Percentiles rank a stretch among this genome's conserved stretches.
Conservation (phyloP, 2,888 invertebrate species). For the Drosophila cracens region DNA sequence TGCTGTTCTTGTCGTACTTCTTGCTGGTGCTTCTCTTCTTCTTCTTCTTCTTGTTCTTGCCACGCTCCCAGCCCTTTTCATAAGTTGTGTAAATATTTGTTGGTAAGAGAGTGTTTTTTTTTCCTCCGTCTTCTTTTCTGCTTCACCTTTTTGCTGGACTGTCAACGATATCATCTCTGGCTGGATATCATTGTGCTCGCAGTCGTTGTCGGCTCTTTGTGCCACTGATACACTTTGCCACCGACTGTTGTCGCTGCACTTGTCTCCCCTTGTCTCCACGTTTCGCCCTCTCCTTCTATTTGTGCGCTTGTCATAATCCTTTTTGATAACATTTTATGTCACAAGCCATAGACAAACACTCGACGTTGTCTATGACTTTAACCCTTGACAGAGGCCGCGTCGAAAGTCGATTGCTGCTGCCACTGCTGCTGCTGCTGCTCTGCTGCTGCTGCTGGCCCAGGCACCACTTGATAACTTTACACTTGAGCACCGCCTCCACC, state of each 20-base stretch:
- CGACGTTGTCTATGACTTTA: constrained; percentile 74
- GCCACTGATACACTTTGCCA: constrained; percentile 62
- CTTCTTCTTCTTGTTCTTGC: constrained; percentile 20
- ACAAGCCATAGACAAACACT: constrained; percentile 76
- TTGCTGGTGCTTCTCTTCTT: background rate
- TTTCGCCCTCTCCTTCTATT: constrained; percentile 9
- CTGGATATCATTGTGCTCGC: constrained; percentile 43
- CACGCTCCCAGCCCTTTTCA: constrained; percentile 34
- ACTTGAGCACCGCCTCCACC: constrained; percentile 53
- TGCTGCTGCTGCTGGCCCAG: constrained; percentile 37
- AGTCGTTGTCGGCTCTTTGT: constrained; percentile 54
- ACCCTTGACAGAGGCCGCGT: constrained; percentile 65
- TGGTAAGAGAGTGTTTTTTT: constrained; percentile 6
- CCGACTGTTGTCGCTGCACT: background rate
- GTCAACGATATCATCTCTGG: constrained; percentile 48
- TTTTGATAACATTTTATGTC: constrained; percentile 80
- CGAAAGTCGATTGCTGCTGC: constrained; percentile 1
- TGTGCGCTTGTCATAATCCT: constrained; percentile 75
- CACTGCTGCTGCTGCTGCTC: constrained; percentile 25
- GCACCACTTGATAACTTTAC: constrained; percentile 77
- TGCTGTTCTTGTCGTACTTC: constrained; percentile 9
- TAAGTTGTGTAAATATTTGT: constrained; percentile 49
- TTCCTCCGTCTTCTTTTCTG: constrained; percentile 8
- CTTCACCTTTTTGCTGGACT: constrained; percentile 25
- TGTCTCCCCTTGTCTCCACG: constrained; percentile 14